Percentiles rank a stretch among this genome's conserved stretches.
Evolutionary conservation across 2,113 vertebrate genomes (phyloP).

Genomic region (Lamprotornis superbus): DNA sequence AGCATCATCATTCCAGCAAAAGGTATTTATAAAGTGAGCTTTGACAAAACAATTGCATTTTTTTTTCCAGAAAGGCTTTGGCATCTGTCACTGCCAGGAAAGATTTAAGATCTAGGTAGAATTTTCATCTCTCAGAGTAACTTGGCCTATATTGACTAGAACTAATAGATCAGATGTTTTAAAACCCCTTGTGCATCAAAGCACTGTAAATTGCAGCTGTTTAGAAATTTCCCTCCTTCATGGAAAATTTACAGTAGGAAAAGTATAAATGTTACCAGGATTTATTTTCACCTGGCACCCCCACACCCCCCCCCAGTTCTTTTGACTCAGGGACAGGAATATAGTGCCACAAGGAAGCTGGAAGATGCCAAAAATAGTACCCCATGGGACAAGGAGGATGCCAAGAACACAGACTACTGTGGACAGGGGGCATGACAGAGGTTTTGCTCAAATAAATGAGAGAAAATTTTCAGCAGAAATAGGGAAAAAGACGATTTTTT

Average conservation of each 20-base stretch:
- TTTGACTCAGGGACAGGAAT: background rate
- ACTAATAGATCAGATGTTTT: slow-evolving; percentile 28
- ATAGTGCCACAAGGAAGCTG: background rate
- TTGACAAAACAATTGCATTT: slow-evolving; percentile 9
- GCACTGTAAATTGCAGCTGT: background rate
- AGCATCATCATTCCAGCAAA: slow-evolving; percentile 24
- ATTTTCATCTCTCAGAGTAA: slow-evolving; percentile 43
- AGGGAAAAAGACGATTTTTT: background rate
- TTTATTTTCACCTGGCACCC: background rate
- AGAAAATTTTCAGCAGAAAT: background rate
- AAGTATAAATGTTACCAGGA: background rate
- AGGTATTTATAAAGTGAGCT: slow-evolving; percentile 60
- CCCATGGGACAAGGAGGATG: background rate
- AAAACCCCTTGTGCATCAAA: background rate
- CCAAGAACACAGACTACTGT: background rate
- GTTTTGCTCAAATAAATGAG: background rate
- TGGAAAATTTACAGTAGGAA: background rate
- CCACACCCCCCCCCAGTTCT: background rate
- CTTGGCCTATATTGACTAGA: slow-evolving; percentile 38
- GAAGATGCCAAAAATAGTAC: background rate
- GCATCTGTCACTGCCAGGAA: slow-evolving; percentile 41
- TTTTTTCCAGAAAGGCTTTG: slow-evolving; percentile 29
- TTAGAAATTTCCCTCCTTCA: background rate
- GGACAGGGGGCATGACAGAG: slow-evolving; percentile 4
- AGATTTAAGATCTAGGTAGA: slow-evolving; percentile 53